Conservation (phyloP, 2,113 vertebrate species). For the Psittacula cyanocephala region DNA sequence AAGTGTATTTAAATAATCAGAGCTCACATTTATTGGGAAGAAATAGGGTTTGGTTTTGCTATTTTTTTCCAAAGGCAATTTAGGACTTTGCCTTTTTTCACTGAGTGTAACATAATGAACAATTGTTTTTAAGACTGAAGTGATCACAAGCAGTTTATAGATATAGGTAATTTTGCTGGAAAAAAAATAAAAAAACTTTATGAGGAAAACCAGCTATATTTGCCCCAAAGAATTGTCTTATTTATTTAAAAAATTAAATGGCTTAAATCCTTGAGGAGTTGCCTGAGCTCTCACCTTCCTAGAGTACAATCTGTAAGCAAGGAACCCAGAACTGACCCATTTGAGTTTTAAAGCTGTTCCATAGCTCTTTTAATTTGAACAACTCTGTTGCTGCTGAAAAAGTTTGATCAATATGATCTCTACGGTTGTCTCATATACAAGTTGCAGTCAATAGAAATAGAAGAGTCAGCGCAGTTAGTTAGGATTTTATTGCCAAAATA, state of each 20-base stretch:
- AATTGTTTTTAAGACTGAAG: not conserved
- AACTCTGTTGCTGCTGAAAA: not conserved
- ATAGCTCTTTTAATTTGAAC: not conserved
- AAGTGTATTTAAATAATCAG: not conserved
- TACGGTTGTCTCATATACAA: not conserved
- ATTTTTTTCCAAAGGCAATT: not conserved
- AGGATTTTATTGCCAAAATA: not conserved
- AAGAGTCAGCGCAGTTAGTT: not conserved
- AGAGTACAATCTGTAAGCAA: not conserved
- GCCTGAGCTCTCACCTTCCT: not conserved
- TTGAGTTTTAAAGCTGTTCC: not conserved
- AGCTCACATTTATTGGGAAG: not conserved
- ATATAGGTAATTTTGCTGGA: not conserved
- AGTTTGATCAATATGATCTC: not conserved
- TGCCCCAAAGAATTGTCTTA: not conserved
- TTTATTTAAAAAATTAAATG: not conserved
- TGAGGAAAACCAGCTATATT: not conserved
- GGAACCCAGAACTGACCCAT: accelerated
- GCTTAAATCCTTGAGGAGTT: not conserved
- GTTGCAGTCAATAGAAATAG: not conserved
- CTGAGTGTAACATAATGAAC: not conserved
- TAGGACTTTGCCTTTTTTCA: not conserved
- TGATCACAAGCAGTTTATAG: not conserved
- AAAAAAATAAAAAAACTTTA: not conserved
- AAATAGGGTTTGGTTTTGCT: not conserved